Conservation (phyloP, 2,888 invertebrate genomes). For the Odontomyia ornata region DNA sequence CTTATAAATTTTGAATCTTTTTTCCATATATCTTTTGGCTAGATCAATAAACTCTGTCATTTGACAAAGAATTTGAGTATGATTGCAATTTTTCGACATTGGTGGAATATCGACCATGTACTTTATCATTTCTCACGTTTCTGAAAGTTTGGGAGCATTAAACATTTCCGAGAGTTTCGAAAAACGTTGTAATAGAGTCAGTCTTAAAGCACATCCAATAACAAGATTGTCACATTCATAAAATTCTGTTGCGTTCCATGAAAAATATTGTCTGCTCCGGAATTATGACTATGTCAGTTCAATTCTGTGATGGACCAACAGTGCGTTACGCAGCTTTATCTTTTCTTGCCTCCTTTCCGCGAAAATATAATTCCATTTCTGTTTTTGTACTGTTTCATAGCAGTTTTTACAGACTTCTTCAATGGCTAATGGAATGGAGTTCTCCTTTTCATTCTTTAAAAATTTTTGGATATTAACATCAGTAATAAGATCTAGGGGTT, state of each 20-base stretch:
- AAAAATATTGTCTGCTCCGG: conserved; percentile 69
- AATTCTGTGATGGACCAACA: conserved; percentile 88
- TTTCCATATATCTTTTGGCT: conserved; percentile 86
- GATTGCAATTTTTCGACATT: conserved; percentile 75
- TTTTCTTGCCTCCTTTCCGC: conserved; percentile 94
- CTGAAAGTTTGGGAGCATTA: conserved; percentile 83
- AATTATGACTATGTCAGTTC: conserved; percentile 75
- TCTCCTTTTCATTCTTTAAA: no score
- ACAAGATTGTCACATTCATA: conserved; percentile 81
- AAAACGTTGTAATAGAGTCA: conserved; percentile 80
- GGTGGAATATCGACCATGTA: conserved; percentile 85
- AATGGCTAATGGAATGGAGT: no score
- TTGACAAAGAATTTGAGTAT: conserved; percentile 77
- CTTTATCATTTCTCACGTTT: conserved; percentile 91
- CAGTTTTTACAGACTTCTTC: no score
- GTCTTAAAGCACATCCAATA: conserved; percentile 77
- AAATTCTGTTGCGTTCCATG: conserved; percentile 80
- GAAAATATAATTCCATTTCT: conserved; percentile 81
- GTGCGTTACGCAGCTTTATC: conserved; percentile 84
- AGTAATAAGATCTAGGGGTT: no score
- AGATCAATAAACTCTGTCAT: conserved; percentile 76
- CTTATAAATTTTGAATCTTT: conserved; percentile 86
- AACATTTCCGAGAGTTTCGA: conserved; percentile 76
- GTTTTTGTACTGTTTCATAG: conserved; percentile 71
- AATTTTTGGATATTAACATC: no score